Conservation (phyloP, 1,140 invertebrate genomes). For the Musca domestica region DNA sequence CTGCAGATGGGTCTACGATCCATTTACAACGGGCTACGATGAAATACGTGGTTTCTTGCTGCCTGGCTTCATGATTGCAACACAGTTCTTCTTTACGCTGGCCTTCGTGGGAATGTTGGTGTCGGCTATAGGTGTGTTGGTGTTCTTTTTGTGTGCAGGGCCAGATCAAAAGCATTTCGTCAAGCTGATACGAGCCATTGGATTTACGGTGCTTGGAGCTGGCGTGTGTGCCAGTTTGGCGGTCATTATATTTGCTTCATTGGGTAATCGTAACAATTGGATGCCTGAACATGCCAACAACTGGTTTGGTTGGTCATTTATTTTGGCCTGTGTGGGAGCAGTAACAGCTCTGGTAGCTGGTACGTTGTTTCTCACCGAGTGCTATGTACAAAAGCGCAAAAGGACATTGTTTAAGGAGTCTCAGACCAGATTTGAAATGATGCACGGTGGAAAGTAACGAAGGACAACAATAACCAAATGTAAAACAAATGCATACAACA, state of each 20-base stretch:
- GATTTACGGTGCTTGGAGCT: conserved; percentile 64
- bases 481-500: not conserved
- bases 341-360: conserved; percentile 69
- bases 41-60: conserved; percentile 76
- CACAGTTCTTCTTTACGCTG: conserved; percentile 91
- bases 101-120: conserved; percentile 75
- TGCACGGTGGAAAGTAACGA: conserved; percentile 52
- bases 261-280: conserved; percentile 85
- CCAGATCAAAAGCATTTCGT: conserved; percentile 77
- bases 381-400: conserved; percentile 75
- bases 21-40: conserved; percentile 83
- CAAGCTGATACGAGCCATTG: conserved; percentile 64
- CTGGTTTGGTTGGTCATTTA: conserved; percentile 90
- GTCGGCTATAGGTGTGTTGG: conserved; percentile 67
- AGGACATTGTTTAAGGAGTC: conserved; percentile 74
- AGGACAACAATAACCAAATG: not conserved
- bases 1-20: conserved; percentile 87
- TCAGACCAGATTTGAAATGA: conserved; percentile 76
- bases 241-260: conserved; percentile 85
- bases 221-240: conserved; percentile 79
- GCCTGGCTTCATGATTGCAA: conserved; percentile 88
- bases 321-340: conserved; percentile 79
- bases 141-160: conserved; percentile 80
- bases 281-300: conserved; percentile 94
- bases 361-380: conserved; percentile 77